phyloP scores from a whole-genome alignment of 2,797 vertebrate genomes.

The Gymnopithys bicolor region DNA sequence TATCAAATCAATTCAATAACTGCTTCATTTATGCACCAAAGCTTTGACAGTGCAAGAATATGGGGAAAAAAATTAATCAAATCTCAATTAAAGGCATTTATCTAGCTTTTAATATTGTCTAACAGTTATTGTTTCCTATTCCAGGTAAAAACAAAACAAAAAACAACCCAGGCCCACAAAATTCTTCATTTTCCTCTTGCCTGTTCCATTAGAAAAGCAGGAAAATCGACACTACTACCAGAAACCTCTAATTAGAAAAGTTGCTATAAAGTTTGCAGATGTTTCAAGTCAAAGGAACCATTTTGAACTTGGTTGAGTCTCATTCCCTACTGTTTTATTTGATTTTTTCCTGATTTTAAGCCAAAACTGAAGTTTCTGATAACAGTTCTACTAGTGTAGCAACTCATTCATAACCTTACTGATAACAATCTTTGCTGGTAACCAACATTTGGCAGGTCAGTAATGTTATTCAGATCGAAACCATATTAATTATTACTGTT shows the following conservation, averaged over 20 bases:
- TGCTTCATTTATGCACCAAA: not conserved
- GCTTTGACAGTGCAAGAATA: not conserved
- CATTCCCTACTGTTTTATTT: not conserved
- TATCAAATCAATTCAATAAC: not conserved
- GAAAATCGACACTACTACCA: not conserved
- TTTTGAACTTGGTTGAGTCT: not conserved
- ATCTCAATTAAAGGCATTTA: not conserved
- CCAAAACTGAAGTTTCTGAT: not conserved
- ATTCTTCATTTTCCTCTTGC: not conserved
- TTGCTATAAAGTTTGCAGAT: not conserved
- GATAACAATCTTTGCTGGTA: not conserved
- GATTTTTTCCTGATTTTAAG: not conserved
- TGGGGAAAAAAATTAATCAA: fast-evolving
- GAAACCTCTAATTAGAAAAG: not conserved
- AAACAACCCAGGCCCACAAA: not conserved
- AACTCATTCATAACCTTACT: not conserved
- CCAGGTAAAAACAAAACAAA: not conserved
- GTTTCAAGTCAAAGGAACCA: not conserved
- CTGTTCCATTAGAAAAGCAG: not conserved
- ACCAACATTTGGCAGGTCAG: not conserved
- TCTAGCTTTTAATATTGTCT: not conserved
- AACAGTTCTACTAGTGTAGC: not conserved
- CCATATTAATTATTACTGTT: not conserved
- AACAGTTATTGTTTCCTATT: not conserved
- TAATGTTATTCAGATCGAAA: not conserved